Percentiles rank a stretch among this genome's conserved stretches.
Conservation (phyloP, 35 echinoderm and acorn worm species). For the Nesometra sesokonis region DNA sequence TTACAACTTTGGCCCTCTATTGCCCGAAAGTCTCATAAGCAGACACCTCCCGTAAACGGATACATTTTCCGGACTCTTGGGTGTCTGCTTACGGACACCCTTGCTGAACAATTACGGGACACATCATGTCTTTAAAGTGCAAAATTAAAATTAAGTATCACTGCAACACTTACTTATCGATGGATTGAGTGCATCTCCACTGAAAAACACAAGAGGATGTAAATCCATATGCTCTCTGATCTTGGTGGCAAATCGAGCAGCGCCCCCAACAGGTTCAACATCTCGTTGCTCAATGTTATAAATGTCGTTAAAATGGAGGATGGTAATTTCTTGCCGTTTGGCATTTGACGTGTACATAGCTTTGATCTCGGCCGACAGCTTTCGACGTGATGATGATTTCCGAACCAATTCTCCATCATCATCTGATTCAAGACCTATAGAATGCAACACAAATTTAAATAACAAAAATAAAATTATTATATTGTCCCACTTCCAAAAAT, state of each 20-base stretch:
- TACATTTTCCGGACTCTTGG: no score
- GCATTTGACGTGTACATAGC: slow-evolving; percentile 47
- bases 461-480: no score
- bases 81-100: no score
- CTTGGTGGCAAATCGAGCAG: slow-evolving; percentile 59
- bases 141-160: no score
- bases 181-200: slow-evolving; percentile 70
- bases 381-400: slow-evolving; percentile 22
- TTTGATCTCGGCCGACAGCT: slow-evolving; percentile 48
- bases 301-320: slow-evolving; percentile 78
- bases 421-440: slow-evolving; percentile 13
- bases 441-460: neutral
- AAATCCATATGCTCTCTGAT: slow-evolving; percentile 21
- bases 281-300: slow-evolving; percentile 57
- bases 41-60: no score
- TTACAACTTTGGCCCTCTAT: no score
- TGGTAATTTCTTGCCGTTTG: slow-evolving; percentile 27
- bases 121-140: no score
- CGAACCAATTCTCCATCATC: slow-evolving; percentile 5
- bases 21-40: no score
- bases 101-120: no score
- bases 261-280: slow-evolving; percentile 33
- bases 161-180: slow-evolving; percentile 52
- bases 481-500: no score
- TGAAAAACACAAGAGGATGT: slow-evolving; percentile 55